phyloP scores from a whole-genome alignment of 2,113 vertebrate genomes.

The Ifrita kowaldi region DNA sequence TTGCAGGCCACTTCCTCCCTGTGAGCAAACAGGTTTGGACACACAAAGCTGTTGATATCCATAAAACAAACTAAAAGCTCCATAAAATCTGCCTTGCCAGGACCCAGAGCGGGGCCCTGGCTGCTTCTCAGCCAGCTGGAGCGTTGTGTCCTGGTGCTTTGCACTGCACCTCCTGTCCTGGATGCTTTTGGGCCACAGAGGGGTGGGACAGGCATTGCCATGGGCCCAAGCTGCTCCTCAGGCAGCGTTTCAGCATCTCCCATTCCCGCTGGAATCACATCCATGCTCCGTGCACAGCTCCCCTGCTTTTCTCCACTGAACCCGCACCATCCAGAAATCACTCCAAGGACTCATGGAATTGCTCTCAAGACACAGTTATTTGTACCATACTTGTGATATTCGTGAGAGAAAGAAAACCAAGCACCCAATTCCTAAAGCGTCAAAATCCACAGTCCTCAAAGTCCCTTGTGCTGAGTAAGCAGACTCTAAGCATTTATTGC shows the following conservation, averaged over 20 bases:
- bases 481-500: background rate
- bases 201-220: background rate
- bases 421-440: background rate
- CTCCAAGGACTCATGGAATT: background rate
- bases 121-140: background rate
- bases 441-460: background rate
- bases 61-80: background rate
- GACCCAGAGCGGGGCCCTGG: background rate
- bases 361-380: background rate
- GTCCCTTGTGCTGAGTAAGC: background rate
- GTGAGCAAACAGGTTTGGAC: background rate
- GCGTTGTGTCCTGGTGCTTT: background rate
- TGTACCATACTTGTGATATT: accelerated
- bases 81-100: background rate
- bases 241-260: background rate
- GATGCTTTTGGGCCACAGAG: background rate
- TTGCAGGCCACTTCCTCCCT: background rate
- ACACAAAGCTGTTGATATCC: background rate
- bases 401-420: background rate
- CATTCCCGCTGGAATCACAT: background rate
- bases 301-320: background rate
- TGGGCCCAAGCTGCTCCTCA: background rate
- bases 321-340: background rate
- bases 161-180: background rate
- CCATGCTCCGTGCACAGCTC: background rate